Evolutionary conservation across 2,113 vertebrate species (phyloP).

Genomic region (Malurus elegans): DNA sequence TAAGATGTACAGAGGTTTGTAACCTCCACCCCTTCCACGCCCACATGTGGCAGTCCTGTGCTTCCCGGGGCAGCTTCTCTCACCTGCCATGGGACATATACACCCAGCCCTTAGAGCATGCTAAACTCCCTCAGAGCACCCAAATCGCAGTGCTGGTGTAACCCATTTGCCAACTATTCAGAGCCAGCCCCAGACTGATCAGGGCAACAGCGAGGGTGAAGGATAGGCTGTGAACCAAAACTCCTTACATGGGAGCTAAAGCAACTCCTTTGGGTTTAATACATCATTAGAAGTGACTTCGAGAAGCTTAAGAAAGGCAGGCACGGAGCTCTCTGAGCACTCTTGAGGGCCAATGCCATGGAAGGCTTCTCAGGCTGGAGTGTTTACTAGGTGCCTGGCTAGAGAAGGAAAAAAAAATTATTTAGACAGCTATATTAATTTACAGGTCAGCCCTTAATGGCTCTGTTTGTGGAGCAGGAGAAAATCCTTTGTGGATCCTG

Average conservation of each 20-base stretch:
- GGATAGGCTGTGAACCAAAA: not conserved
- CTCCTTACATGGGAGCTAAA: not conserved
- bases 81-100: not conserved
- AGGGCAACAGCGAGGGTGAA: not conserved
- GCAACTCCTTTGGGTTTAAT: not conserved
- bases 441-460: constrained; percentile 24
- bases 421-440: constrained; percentile 6
- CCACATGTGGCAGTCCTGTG: not conserved
- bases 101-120: not conserved
- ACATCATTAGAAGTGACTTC: not conserved
- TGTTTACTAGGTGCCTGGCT: not conserved
- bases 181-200: not conserved
- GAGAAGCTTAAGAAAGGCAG: not conserved
- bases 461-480: not conserved
- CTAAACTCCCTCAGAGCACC: not conserved
- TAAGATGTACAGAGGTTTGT: not conserved
- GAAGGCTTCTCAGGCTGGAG: not conserved
- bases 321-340: not conserved
- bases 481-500: not conserved
- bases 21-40: not conserved
- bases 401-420: not conserved
- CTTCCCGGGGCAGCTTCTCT: not conserved
- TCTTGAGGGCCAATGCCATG: not conserved
- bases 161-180: not conserved
- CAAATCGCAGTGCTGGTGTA: not conserved